A percentile compares a stretch with the other conserved stretches of the same genome.
Conservation (phyloP, 2,113 vertebrate species). For the Heptranchias perlo region DNA sequence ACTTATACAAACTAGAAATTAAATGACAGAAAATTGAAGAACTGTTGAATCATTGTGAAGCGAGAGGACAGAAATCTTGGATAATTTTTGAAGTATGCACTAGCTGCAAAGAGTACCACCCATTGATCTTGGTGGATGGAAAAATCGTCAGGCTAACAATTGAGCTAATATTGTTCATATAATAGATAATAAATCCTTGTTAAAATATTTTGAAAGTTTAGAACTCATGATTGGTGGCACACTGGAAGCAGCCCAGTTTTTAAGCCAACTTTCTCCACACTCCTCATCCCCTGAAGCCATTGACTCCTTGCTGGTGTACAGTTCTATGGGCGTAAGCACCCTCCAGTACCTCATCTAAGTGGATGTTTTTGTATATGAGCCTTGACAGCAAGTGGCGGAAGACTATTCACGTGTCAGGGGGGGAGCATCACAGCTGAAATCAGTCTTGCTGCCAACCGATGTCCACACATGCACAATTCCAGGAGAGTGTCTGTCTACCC, state of each 20-base stretch:
- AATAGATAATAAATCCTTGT: not conserved
- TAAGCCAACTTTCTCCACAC: too few relatives aligned
- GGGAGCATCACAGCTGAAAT: not conserved
- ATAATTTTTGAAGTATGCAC: not conserved
- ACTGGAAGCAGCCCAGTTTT: too few relatives aligned
- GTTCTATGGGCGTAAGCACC: too few relatives aligned
- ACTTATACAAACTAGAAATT: not conserved
- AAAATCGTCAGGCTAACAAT: not conserved
- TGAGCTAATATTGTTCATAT: not conserved
- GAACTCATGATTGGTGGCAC: too few relatives aligned
- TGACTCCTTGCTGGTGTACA: too few relatives aligned
- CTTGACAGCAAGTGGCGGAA: too few relatives aligned
- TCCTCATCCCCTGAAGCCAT: too few relatives aligned
- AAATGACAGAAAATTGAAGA: not conserved
- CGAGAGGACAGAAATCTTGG: not conserved
- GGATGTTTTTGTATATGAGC: too few relatives aligned
- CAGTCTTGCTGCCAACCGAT: not conserved
- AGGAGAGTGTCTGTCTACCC: not conserved
- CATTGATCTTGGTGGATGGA: not conserved
- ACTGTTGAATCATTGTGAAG: not conserved
- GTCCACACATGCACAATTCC: not conserved
- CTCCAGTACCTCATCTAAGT: too few relatives aligned
- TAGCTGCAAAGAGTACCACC: not conserved
- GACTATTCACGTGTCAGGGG: too few relatives aligned
- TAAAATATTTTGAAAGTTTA: not conserved